A percentile compares a stretch with the other conserved stretches of the same genome.
Conservation (phyloP, 2,888 invertebrate species). For the Prosopocoilus inquinatus region DNA sequence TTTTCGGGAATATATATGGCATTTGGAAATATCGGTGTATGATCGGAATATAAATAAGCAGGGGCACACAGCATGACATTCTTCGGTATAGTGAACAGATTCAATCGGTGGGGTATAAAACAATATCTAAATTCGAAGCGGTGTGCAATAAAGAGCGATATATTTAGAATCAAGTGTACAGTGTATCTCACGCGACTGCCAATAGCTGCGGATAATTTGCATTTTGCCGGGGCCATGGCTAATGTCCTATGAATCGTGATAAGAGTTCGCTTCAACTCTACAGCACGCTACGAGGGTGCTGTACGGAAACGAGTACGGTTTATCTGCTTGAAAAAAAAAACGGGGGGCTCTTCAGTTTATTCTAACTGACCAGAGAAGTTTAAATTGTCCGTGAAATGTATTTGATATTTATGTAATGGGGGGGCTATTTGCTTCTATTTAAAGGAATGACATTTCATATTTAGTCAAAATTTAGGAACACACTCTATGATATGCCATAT, state of each 20-base stretch:
- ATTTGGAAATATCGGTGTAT: neutral
- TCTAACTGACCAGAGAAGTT: slow-evolving; percentile 27
- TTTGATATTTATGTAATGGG: neutral
- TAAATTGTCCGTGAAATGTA: slow-evolving; percentile 21
- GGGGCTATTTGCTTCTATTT: neutral
- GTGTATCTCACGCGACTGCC: slow-evolving; percentile 13
- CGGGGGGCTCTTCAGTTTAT: slow-evolving; percentile 12
- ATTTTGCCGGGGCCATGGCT: slow-evolving; percentile 47
- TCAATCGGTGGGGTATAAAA: slow-evolving; percentile 1
- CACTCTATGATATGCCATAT: too few relatives aligned
- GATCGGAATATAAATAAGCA: slow-evolving; percentile 2
- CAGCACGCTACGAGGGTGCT: slow-evolving; percentile 26
- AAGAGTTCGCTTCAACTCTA: slow-evolving; percentile 34
- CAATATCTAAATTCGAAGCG: slow-evolving; percentile 12
- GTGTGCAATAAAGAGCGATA: slow-evolving; percentile 6
- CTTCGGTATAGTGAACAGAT: slow-evolving; percentile 1
- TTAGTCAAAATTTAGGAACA: too few relatives aligned
- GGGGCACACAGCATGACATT: neutral
- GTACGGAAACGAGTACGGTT: slow-evolving; percentile 24
- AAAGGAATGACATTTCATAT: neutral
- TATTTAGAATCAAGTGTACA: slow-evolving; percentile 10
- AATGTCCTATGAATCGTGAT: slow-evolving; percentile 50
- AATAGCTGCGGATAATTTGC: slow-evolving; percentile 39
- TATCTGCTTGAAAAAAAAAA: slow-evolving; percentile 18
- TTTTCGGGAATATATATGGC: neutral